Evolutionary conservation across 1,140 invertebrate species (phyloP).

Genomic region (Campoletis sonorensis): DNA sequence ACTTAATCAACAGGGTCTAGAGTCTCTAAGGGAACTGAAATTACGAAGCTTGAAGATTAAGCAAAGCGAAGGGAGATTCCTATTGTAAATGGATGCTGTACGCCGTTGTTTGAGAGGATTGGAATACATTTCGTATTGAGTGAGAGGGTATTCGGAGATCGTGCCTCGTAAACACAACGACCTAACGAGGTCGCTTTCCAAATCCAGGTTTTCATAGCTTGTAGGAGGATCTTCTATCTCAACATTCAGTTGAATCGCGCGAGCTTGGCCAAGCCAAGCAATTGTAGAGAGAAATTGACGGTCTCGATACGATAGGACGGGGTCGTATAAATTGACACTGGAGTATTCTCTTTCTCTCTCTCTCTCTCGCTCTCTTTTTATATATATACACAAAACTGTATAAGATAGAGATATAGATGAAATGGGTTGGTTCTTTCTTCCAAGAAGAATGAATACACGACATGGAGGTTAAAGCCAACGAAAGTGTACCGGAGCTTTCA

Average conservation of each 20-base stretch:
- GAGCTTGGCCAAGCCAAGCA: background rate
- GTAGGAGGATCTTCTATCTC: constrained; percentile 10
- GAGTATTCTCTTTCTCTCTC: background rate
- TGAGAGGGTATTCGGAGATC: background rate
- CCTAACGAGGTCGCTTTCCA: constrained; percentile 19
- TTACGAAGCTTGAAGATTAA: constrained; percentile 4
- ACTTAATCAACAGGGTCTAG: background rate
- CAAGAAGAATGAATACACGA: background rate
- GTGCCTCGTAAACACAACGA: constrained; percentile 6
- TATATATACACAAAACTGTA: background rate
- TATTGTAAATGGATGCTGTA: background rate
- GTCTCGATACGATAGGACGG: background rate
- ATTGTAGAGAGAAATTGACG: constrained; percentile 6
- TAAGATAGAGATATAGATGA: background rate
- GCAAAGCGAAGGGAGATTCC: background rate
- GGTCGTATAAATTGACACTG: constrained; percentile 29
- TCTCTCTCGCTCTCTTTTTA: too few relatives aligned
- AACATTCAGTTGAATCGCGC: constrained; percentile 1
- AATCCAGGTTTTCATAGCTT: background rate
- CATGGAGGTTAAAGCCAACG: background rate
- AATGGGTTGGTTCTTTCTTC: background rate
- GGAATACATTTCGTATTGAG: constrained; percentile 15
- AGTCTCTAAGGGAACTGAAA: background rate
- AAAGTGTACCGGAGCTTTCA: background rate
- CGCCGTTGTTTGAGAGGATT: background rate